Base-by-base conservation (phyloP, 2,888 invertebrate genomes). In the Oligia strigilis region DNA sequence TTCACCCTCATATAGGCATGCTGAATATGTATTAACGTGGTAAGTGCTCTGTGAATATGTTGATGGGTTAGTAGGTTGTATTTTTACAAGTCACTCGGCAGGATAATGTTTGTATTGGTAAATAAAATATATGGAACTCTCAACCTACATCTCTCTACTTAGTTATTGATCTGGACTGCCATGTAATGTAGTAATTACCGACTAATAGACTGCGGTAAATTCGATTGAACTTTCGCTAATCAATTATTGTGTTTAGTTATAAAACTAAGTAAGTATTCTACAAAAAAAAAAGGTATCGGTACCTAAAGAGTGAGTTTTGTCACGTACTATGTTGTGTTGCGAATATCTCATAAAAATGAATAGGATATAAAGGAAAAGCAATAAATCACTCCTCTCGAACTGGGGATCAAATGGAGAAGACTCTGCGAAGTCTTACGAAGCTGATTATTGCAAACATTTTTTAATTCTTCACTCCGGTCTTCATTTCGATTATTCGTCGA, bases 21-120 rank as follows among this genome's bases (percentile, higher is more conserved):
- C 19, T 79, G 75, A 83, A 83, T 83, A 84, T 79, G 70, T 83
- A 78, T 70, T 82, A 52, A 64, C 40, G 52, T 36, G 14, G 17
- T 62, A 69, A 65, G 81, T 55, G 70, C 13, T 83, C 49, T 49
- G 72, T 64, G 36, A 79, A 55, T 64, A 70, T 73, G 17, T n/a
- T 62, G 46, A 80, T 72, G 58, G 36, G 67, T 29, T 52, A 43
- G 49, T 58, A 58, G 55, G 14, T 13, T n/a, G 49, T 19, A 23
- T 52, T 64, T 49, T 66, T 55, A 40, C 66, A 55, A 66, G 72
- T 70, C 64, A 60, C 36, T 72, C 14, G 43, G 43, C 65, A 17
- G 17, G 40, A 36, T 69, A 58, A 6, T 43, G 36, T 52, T 13
- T 52, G 36, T 19, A 36, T 46, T 29, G 17, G 17, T 78, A 19